Conservation (phyloP, 2,888 invertebrate species). For the Synergus laeviventris region DNA sequence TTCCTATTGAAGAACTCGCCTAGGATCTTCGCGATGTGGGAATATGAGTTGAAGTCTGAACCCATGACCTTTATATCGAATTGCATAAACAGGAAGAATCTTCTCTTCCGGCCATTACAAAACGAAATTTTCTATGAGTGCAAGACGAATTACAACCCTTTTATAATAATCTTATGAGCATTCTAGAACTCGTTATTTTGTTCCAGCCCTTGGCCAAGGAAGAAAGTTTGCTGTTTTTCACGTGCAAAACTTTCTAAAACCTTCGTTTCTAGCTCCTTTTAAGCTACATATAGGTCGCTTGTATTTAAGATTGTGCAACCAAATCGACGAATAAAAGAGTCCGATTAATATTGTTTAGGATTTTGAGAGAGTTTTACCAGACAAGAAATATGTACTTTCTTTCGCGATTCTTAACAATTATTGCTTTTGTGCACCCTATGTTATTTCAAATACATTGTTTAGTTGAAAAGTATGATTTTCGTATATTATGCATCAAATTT, state of each 20-base stretch:
- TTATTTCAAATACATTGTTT: no score
- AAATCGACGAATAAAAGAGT: background rate
- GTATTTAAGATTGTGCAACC: background rate
- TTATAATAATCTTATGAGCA: background rate
- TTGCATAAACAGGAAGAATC: background rate
- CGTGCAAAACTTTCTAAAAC: constrained; percentile 28
- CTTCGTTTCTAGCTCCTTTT: constrained; percentile 17
- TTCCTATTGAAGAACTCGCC: constrained; percentile 53
- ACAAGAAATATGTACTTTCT: background rate
- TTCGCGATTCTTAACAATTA: no score
- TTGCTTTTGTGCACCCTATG: no score
- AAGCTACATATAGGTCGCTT: background rate
- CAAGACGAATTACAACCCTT: background rate
- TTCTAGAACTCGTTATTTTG: background rate
- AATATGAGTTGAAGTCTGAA: constrained; percentile 41
- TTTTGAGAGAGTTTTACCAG: background rate
- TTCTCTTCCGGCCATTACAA: background rate
- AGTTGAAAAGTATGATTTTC: no score
- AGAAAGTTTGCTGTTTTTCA: background rate
- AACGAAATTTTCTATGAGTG: background rate
- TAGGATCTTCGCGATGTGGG: constrained; percentile 45
- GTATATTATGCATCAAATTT: no score
- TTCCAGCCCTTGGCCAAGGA: background rate
- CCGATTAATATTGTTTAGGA: background rate
- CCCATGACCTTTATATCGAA: constrained; percentile 18